Conservation (phyloP, 2,888 invertebrate genomes). For the Hydrotaea diabolus region DNA sequence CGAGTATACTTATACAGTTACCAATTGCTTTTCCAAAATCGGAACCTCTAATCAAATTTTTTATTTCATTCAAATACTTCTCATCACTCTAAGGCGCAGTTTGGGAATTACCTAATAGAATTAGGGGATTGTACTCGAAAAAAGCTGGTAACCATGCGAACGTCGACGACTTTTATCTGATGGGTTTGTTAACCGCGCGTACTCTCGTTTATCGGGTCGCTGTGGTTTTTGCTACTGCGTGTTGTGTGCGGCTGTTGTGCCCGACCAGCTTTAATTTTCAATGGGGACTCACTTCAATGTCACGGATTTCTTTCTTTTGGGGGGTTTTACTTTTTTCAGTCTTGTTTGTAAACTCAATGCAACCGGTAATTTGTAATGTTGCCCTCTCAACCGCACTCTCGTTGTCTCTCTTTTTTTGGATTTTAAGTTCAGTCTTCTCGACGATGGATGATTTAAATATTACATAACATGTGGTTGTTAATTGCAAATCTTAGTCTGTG, state of each 20-base stretch:
- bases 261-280: slow-evolving; percentile 27
- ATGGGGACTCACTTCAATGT: slow-evolving; percentile 53
- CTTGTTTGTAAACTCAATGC: slow-evolving; percentile 21
- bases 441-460: slow-evolving; percentile 14
- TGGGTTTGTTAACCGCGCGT: slow-evolving; percentile 36
- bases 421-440: background rate
- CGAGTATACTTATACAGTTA: no score
- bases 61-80: no score
- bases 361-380: slow-evolving; percentile 31
- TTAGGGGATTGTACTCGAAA: no score
- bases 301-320: slow-evolving; percentile 41
- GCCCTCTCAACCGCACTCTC: background rate
- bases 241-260: slow-evolving; percentile 3
- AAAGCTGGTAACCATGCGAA: background rate
- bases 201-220: background rate
- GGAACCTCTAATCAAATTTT: no score
- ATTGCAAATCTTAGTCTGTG: slow-evolving; percentile 42
- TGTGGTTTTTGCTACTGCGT: background rate
- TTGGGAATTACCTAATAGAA: no score
- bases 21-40: no score
- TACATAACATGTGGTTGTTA: slow-evolving; percentile 45
- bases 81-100: no score
- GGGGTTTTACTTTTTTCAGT: slow-evolving; percentile 30
- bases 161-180: background rate
- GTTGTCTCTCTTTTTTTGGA: background rate